These are phyloP conservation scores for Xiphorhynchus elegans DNA, from an alignment of 2,113 vertebrate species.

Conservation along the genomic window DNA sequence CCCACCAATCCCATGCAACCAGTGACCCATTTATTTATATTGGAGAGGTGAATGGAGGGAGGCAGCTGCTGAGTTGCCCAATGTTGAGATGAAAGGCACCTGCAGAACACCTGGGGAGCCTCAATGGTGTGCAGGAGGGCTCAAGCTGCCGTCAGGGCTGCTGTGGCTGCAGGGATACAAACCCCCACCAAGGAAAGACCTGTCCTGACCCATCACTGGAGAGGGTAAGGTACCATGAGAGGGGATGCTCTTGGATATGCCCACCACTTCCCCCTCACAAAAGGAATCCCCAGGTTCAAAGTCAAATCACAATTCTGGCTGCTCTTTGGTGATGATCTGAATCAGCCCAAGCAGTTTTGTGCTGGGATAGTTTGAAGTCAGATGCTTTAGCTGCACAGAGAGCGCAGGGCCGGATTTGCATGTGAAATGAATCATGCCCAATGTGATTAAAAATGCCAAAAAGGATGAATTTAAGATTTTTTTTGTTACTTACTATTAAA, in stretches of 20 bases:
- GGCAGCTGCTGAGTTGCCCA: neutral
- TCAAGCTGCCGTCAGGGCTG: accelerated
- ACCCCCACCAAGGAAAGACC: neutral
- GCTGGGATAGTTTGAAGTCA: constrained; percentile 49
- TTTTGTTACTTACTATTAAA: constrained; percentile 26
- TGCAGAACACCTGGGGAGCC: neutral
- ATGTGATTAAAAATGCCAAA: neutral
- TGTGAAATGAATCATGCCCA: constrained; percentile 47
- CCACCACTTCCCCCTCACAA: neutral
- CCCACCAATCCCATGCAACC: accelerated
- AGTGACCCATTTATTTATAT: neutral
- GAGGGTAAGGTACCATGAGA: accelerated
- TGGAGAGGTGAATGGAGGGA: neutral
- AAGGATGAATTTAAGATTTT: constrained; percentile 26
- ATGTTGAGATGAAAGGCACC: neutral
- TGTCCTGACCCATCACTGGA: neutral
- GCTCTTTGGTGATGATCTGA: neutral
- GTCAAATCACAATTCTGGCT: neutral
- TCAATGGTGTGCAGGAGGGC: neutral
- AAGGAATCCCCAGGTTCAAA: neutral
- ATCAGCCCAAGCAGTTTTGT: neutral
- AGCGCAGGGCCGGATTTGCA: constrained; percentile 45
- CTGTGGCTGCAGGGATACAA: accelerated
- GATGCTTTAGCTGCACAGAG: neutral
- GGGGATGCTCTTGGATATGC: neutral